Base-by-base conservation (phyloP, 2,888 invertebrate species). In the Nematopogon swammerdamellus region DNA sequence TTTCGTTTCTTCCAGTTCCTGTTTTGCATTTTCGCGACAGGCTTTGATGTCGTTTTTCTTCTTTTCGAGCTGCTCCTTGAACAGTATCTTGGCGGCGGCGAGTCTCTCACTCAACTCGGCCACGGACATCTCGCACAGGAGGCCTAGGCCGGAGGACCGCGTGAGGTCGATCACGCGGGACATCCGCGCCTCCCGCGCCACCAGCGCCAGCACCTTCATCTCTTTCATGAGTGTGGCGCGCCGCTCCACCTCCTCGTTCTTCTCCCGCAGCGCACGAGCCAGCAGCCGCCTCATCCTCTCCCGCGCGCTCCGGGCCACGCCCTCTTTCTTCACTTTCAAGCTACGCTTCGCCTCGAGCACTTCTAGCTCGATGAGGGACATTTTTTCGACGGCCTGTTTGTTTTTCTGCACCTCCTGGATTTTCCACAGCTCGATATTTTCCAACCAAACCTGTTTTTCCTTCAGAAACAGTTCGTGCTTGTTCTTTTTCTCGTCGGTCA, bases 61-160 rank as follows among this genome's bases (percentile, higher is more conserved):
- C 45, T 59, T 66, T 49, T 83, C 72, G 18, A 85, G 58, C 59
- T 85, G 82, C 50, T 82, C 80, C 53, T 77, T 64, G 52, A 84
- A 63, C 17, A 68, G 67, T 25, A 82, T 70, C 63, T 82, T 84
- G 56, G 82, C 64, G 19, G 72, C 58, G 48, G 57, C 61, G 30
- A 85, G 59, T 49, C 83, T 68, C 61, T 85, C 84, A 59, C 82
- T 81, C 47, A 86, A 60, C 63, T 86, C 85, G 6, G 82, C 82
- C 46, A 85, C 72, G 1, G 85, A 85, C 85, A 86, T 86, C 70
- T 86, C 85, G 62, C 83, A 82, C 19, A 86, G 58, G 11, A 85
- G 67, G 1, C 85, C 85, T 16, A 84, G 57, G 43, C 83, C 83
- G 20, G 81, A 70, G 16, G 80, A 71, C 64, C 84, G 82, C 1